These are phyloP conservation scores for Carollia perspicillata DNA, from an alignment of 2,113 vertebrate species.

Conservation along the genomic window DNA sequence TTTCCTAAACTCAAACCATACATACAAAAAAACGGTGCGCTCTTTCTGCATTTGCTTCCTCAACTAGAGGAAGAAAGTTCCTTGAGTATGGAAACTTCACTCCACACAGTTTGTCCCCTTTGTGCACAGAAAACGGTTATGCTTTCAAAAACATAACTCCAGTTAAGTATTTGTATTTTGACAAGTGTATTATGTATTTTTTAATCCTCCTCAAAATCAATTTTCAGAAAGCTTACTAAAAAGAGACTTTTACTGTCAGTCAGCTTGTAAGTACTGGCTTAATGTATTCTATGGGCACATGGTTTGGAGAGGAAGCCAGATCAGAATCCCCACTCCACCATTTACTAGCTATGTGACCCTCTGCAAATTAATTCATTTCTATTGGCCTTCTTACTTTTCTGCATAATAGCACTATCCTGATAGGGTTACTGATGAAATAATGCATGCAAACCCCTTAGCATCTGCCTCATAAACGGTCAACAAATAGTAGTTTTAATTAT, in stretches of 20 bases:
- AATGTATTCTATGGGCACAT: not conserved
- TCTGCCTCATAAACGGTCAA: not conserved
- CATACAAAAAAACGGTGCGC: not conserved
- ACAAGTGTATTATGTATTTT: not conserved
- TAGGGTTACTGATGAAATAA: not conserved
- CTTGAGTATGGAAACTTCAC: not conserved
- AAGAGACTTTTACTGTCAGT: not conserved
- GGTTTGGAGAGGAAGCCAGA: not conserved
- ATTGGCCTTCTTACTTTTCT: not conserved
- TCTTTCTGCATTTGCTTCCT: not conserved
- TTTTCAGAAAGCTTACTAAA: constrained; percentile 33
- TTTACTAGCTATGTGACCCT: not conserved
- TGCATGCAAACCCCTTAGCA: not conserved
- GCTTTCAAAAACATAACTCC: not conserved
- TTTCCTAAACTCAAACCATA: not conserved
- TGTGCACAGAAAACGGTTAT: not conserved
- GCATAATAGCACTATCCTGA: not conserved
- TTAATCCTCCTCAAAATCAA: not conserved
- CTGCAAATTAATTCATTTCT: not conserved
- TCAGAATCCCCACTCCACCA: not conserved
- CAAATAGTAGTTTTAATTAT: not conserved
- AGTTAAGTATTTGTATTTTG: not conserved
- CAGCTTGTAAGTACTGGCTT: constrained; percentile 5
- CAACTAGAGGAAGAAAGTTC: not conserved
- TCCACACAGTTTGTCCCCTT: not conserved